A percentile compares a stretch with the other conserved stretches of the same genome.
These are phyloP conservation scores for Okamejei kenojei DNA, from an alignment of 2,797 vertebrate species.

Conservation along the genomic window DNA sequence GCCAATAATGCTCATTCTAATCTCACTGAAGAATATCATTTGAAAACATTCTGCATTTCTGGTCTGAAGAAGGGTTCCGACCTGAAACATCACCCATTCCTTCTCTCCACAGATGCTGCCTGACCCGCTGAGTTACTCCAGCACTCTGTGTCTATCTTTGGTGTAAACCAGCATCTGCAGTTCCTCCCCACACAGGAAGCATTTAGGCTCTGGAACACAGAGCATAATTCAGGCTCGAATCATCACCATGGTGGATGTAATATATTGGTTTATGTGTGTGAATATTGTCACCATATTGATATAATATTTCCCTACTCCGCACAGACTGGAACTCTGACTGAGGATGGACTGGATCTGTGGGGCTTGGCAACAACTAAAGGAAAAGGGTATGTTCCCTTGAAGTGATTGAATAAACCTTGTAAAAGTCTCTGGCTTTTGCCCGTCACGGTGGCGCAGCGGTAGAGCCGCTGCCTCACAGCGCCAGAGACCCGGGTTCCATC, in stretches of 20 bases:
- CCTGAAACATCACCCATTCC: too few relatives aligned
- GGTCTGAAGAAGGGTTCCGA: too few relatives aligned
- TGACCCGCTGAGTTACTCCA: too few relatives aligned
- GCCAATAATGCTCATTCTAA: not conserved
- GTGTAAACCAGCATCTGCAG: too few relatives aligned
- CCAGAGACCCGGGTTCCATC: too few relatives aligned
- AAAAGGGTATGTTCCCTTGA: conserved; percentile 35
- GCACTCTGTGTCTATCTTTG: too few relatives aligned
- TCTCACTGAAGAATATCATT: not conserved
- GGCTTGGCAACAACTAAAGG: conserved; percentile 33
- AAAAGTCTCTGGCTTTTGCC: too few relatives aligned
- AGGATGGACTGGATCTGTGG: conserved; percentile 40
- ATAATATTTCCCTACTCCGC: not conserved
- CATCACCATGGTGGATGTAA: not conserved
- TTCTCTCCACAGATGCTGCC: too few relatives aligned
- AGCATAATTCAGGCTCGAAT: not conserved
- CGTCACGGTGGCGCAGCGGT: too few relatives aligned
- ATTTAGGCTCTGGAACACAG: not conserved
- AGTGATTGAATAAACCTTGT: not conserved
- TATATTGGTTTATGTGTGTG: not conserved
- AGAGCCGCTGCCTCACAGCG: too few relatives aligned
- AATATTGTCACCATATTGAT: not conserved
- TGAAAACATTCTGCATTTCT: not conserved
- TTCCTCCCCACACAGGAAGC: too few relatives aligned
- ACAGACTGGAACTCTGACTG: conserved; percentile 40